phyloP scores from a whole-genome alignment of 1,140 invertebrate species.

The Polyergus mexicanus region DNA sequence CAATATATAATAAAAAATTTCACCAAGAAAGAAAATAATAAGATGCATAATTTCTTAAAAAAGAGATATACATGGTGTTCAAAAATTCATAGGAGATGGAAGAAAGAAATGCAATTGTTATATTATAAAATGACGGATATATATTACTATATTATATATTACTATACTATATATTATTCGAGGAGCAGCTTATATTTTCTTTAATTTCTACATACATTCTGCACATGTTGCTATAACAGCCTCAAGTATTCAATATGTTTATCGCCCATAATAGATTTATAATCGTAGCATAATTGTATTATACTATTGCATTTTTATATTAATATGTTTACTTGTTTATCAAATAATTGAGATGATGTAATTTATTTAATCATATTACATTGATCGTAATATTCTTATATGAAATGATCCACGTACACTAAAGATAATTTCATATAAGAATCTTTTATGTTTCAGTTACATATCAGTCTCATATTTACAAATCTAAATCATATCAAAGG shows the following conservation, averaged over 20 bases:
- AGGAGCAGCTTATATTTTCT: conserved; percentile 5
- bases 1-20: too few species aligned
- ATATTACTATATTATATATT: too few species aligned
- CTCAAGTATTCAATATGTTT: background rate
- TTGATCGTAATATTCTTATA: background rate
- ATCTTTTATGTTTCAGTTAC: conserved; percentile 1
- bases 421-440: background rate
- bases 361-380: background rate
- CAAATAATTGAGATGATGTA: background rate
- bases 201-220: conserved; percentile 6
- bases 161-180: too few species aligned
- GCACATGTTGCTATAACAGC: background rate
- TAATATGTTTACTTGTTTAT: background rate
- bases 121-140: too few species aligned
- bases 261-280: conserved; percentile 3
- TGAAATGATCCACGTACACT: background rate
- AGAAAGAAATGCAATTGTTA: too few species aligned
- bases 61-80: too few species aligned
- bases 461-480: conserved; percentile 43
- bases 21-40: too few species aligned
- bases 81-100: too few species aligned
- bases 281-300: background rate
- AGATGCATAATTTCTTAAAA: too few species aligned
- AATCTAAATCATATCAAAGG: conserved; percentile 4
- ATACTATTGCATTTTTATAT: conserved; percentile 2